Evolutionary conservation across 2,888 invertebrate species (phyloP).

Genomic region (Schizaphis graminum): DNA sequence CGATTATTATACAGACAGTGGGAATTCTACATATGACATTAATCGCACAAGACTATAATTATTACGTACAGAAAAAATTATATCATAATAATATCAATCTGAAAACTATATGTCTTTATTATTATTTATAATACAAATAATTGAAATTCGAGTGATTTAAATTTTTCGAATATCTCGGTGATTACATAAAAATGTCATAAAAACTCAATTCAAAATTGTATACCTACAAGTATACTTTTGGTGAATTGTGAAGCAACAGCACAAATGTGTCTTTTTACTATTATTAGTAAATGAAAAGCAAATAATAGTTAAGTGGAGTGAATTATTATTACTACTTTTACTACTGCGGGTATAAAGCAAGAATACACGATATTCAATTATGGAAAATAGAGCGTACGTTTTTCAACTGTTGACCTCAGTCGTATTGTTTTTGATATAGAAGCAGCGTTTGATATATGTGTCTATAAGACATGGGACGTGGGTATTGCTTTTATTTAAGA

Average conservation of each 20-base stretch:
- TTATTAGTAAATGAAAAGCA: neutral
- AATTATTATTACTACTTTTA: neutral
- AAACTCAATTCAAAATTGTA: neutral
- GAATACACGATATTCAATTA: neutral
- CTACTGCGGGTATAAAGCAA: neutral
- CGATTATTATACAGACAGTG: neutral
- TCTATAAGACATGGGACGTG: neutral
- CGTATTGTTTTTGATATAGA: conserved; percentile 39
- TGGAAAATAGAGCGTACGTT: neutral
- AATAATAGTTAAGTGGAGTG: neutral
- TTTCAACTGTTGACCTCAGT: conserved; percentile 52
- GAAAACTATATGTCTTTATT: neutral
- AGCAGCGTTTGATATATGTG: neutral
- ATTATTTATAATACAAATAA: neutral
- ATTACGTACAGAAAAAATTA: neutral
- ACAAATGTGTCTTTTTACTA: neutral
- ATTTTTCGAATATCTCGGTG: neutral
- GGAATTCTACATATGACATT: neutral
- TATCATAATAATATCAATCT: neutral
- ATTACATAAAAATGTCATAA: neutral
- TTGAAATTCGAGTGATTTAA: neutral
- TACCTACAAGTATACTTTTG: neutral
- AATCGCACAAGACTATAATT: neutral
- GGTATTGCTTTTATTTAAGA: conserved; percentile 25
- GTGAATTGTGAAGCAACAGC: neutral